Evolutionary conservation across 2,113 vertebrate genomes (phyloP).

Genomic region (Pitta sordida): DNA sequence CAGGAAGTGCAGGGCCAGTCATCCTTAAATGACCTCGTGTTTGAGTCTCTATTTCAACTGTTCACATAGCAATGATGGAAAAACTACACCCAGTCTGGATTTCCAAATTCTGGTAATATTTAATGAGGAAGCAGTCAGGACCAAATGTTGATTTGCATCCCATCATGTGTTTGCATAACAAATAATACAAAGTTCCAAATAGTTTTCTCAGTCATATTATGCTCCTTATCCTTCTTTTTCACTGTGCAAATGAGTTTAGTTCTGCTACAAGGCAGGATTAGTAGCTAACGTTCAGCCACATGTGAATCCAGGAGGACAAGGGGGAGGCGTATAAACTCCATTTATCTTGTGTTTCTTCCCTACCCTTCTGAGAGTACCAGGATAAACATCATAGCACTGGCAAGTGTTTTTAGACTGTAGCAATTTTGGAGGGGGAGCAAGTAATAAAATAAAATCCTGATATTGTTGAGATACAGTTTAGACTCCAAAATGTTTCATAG

Average conservation of each 20-base stretch:
- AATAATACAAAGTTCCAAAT: background rate
- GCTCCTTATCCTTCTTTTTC: background rate
- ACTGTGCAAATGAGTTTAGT: background rate
- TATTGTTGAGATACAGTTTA: background rate
- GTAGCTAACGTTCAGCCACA: background rate
- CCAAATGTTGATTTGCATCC: constrained; percentile 22
- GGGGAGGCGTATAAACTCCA: background rate
- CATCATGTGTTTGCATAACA: background rate
- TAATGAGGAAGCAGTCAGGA: background rate
- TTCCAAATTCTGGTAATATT: constrained; percentile 25
- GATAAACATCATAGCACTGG: background rate
- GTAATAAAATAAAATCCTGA: background rate
- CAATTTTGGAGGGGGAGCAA: background rate
- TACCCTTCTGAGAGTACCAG: background rate
- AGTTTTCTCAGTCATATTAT: background rate
- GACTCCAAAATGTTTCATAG: background rate
- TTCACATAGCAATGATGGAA: background rate
- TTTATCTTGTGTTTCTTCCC: constrained; percentile 9
- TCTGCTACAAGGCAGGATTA: background rate
- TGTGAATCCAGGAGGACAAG: background rate
- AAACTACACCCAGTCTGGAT: constrained; percentile 25
- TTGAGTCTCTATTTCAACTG: background rate
- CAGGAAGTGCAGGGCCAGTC: constrained; percentile 22
- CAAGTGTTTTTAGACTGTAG: background rate
- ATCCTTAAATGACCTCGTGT: constrained; percentile 28